These are phyloP conservation scores for Tortricodes alternella DNA, from an alignment of 2,888 invertebrate genomes.

Conservation along the genomic window DNA sequence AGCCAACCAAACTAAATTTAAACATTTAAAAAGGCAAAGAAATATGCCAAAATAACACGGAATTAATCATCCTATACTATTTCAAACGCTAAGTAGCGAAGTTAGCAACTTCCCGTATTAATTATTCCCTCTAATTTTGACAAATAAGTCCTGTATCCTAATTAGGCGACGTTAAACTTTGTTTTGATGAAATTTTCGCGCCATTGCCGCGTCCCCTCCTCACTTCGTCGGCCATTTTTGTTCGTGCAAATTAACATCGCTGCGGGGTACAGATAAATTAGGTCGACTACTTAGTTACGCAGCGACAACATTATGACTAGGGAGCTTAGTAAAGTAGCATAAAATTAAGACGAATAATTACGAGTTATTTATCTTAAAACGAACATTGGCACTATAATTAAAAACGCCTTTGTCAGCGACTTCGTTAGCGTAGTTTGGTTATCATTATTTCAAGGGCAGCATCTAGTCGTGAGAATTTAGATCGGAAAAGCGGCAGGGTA, in stretches of 20 bases:
- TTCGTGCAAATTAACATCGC: slow-evolving; percentile 19
- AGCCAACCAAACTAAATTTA: slow-evolving; percentile 1
- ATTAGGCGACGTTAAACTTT: slow-evolving; percentile 45
- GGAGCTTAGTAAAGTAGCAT: too few species aligned
- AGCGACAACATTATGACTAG: slow-evolving; percentile 9
- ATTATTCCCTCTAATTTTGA: slow-evolving; percentile 58
- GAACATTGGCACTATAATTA: too few species aligned
- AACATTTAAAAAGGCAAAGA: neutral
- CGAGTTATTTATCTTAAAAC: too few species aligned
- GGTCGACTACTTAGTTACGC: slow-evolving; percentile 8
- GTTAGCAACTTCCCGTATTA: slow-evolving; percentile 38
- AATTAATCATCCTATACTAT: slow-evolving; percentile 21
- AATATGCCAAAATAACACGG: slow-evolving; percentile 1
- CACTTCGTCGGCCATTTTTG: slow-evolving; percentile 18
- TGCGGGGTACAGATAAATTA: slow-evolving; percentile 18
- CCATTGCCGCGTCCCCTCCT: slow-evolving; percentile 6
- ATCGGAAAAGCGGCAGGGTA: too few species aligned
- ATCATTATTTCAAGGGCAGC: too few species aligned
- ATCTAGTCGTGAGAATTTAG: too few species aligned
- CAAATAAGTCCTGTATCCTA: slow-evolving; percentile 52
- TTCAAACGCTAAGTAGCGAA: slow-evolving; percentile 22
- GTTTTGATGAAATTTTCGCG: slow-evolving; percentile 35
- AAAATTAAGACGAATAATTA: too few species aligned
- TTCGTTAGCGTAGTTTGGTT: too few species aligned
- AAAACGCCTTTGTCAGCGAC: too few species aligned